Percentiles rank a stretch among this genome's conserved stretches.
phyloP scores from a whole-genome alignment of 2,797 vertebrate genomes.

The Sebastes hubbsi region DNA sequence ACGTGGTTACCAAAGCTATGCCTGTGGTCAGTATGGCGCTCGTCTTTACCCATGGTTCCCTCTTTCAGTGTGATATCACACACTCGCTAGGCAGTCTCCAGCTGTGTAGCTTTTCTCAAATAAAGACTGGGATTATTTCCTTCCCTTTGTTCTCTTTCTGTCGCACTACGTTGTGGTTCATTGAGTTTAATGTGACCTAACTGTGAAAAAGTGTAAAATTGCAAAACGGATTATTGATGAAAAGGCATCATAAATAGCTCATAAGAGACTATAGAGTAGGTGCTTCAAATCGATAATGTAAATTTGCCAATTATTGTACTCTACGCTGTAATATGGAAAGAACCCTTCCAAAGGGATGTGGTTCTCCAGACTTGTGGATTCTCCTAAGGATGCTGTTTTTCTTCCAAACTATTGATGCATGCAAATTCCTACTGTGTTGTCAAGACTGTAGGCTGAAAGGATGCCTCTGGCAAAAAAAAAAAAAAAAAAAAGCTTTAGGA shows the following conservation, averaged over 20 bases:
- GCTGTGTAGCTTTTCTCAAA: background rate
- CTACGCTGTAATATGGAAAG: background rate
- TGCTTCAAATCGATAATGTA: background rate
- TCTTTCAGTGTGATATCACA: background rate
- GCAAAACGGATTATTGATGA: background rate
- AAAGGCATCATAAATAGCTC: background rate
- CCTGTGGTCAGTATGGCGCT: background rate
- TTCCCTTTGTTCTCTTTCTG: background rate
- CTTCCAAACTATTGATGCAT: constrained; percentile 61
- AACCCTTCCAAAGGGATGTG: background rate
- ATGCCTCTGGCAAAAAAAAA: constrained; percentile 44
- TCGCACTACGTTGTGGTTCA: background rate
- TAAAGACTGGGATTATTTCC: background rate
- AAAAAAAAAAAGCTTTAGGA: constrained; percentile 36
- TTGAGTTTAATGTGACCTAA: background rate
- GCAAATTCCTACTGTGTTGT: constrained; percentile 65
- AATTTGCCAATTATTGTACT: constrained; percentile 1
- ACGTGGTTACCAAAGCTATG: background rate
- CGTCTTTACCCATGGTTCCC: background rate
- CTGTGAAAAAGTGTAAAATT: background rate
- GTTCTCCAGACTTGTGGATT: constrained; percentile 28
- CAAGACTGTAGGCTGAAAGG: constrained; percentile 64
- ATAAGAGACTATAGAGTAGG: background rate
- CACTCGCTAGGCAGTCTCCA: background rate
- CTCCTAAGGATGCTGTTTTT: constrained; percentile 61